Percentiles rank a stretch among this genome's conserved stretches.
phyloP scores from a whole-genome alignment of 1,140 invertebrate genomes.

The Ceratitis capitata region DNA sequence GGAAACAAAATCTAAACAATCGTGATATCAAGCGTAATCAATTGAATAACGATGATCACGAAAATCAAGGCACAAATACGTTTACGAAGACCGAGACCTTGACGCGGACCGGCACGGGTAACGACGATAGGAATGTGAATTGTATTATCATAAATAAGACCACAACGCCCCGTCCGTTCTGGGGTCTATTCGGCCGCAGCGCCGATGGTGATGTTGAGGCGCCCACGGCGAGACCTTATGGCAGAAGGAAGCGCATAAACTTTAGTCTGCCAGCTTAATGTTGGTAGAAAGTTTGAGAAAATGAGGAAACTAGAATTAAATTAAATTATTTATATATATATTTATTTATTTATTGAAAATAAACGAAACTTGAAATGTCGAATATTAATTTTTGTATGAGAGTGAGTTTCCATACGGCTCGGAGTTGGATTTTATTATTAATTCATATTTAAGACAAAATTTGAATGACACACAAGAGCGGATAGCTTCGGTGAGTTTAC shows the following conservation, averaged over 20 bases:
- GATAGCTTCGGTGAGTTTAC: too few relatives aligned
- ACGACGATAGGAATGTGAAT: conserved; percentile 52
- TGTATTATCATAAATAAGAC: conserved; percentile 62
- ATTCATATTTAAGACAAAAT: too few relatives aligned
- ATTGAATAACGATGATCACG: not conserved
- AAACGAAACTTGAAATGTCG: not conserved
- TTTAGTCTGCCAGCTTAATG: conserved; percentile 49
- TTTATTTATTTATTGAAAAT: not conserved
- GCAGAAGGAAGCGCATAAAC: conserved; percentile 55
- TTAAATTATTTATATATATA: conserved; percentile 31
- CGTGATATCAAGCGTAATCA: not conserved
- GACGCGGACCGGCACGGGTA: conserved; percentile 42
- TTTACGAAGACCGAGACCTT: conserved; percentile 41
- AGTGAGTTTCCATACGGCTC: too few relatives aligned
- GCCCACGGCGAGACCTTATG: conserved; percentile 47
- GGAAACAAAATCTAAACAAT: not conserved
- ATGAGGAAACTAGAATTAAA: conserved; percentile 1
- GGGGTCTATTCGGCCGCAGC: conserved; percentile 56
- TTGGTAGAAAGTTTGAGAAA: not conserved
- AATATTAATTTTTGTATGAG: too few relatives aligned
- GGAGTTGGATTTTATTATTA: too few relatives aligned
- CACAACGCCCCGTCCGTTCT: conserved; percentile 59
- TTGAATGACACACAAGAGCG: too few relatives aligned
- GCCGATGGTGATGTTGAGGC: conserved; percentile 38
- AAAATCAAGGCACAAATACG: not conserved